phyloP scores from a whole-genome alignment of 2,113 vertebrate genomes.

The Sander vitreus region DNA sequence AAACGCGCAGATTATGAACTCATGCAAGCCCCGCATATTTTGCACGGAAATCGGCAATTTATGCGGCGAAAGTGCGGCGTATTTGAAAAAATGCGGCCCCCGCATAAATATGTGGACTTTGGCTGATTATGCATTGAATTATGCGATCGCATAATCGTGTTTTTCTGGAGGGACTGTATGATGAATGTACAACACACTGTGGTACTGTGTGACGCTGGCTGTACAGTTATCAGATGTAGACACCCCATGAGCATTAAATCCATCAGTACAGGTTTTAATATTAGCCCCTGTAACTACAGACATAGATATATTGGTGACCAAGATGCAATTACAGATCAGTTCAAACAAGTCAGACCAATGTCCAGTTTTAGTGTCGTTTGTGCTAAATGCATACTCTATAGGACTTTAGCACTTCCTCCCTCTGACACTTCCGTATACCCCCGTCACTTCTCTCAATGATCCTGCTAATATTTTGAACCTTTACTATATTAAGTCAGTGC shows the following conservation, averaged over 20 bases:
- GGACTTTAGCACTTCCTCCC: background rate
- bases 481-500: constrained; percentile 39
- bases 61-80: no score
- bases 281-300: background rate
- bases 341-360: background rate
- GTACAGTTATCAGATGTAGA: background rate
- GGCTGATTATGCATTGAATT: no score
- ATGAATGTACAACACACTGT: background rate
- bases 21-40: no score
- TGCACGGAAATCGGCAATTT: no score
- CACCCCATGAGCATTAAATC: background rate
- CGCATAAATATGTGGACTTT: no score
- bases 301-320: background rate
- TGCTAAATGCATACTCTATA: background rate
- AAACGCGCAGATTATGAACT: no score
- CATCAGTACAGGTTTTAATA: background rate
- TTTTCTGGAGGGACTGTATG: no score
- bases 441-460: constrained; percentile 1
- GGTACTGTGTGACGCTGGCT: no score
- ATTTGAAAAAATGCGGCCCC: no score
- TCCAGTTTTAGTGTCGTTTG: background rate
- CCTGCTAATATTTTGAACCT: constrained; percentile 27
- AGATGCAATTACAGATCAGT: constrained; percentile 4
- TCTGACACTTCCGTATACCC: background rate
- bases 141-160: no score